These are phyloP conservation scores for Agrochola litura DNA, from an alignment of 2,888 invertebrate genomes.

Conservation along the genomic window DNA sequence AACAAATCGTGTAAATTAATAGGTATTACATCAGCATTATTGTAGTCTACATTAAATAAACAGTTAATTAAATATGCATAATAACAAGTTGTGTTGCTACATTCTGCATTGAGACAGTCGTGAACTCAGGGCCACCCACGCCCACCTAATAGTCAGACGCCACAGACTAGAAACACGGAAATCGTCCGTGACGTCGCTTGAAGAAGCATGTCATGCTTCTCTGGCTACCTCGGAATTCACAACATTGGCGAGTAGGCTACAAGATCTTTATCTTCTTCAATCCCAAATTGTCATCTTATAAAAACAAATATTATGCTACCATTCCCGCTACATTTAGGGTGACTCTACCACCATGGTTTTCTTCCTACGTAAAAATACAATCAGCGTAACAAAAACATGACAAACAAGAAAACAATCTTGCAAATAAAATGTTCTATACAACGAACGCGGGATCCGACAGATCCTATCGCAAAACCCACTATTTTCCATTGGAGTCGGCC, in stretches of 20 bases:
- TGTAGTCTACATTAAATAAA: constrained; percentile 21
- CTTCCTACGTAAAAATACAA: constrained; percentile 52
- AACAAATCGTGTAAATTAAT: constrained; percentile 13
- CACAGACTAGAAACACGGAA: constrained; percentile 57
- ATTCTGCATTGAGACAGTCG: constrained; percentile 61
- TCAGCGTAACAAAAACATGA: constrained; percentile 69
- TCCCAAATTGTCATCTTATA: constrained; percentile 59
- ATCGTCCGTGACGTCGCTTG: constrained; percentile 67
- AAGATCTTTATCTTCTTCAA: constrained; percentile 53
- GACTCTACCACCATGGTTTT: constrained; percentile 33
- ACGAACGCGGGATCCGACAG: constrained; percentile 79
- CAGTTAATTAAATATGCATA: constrained; percentile 47
- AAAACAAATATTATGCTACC: constrained; percentile 48
- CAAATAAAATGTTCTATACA: constrained; percentile 81
- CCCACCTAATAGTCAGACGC: constrained; percentile 54
- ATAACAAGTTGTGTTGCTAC: constrained; percentile 43
- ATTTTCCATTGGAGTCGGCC: constrained; percentile 86
- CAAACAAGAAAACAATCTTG: constrained; percentile 85
- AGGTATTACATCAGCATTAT: not conserved
- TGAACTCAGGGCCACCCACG: constrained; percentile 76
- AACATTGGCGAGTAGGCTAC: constrained; percentile 36
- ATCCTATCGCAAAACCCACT: constrained; percentile 88
- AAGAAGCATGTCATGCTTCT: constrained; percentile 56
- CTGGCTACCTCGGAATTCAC: constrained; percentile 45
- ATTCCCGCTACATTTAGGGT: constrained; percentile 32